Evolutionary conservation across 2,888 invertebrate genomes (phyloP).

Genomic region (Nomada hirtipes): DNA sequence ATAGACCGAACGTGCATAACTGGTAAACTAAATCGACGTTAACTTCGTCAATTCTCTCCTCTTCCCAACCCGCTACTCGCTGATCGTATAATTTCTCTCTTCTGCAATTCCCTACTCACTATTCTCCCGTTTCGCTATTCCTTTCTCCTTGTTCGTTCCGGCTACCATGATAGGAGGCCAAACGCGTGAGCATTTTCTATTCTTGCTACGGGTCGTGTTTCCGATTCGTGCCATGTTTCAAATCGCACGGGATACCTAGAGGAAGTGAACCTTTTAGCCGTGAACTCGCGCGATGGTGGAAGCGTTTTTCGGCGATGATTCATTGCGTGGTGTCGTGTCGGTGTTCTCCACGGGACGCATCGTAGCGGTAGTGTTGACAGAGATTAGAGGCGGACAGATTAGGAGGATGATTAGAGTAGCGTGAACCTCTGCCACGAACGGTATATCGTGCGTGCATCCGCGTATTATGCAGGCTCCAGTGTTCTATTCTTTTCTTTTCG

Average conservation of each 20-base stretch:
- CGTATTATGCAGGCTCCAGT: background rate
- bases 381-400: conserved; percentile 33
- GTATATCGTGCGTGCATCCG: background rate
- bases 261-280: conserved; percentile 9
- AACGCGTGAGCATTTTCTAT: background rate
- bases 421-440: background rate
- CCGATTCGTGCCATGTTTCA: background rate
- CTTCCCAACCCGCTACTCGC: too few species aligned
- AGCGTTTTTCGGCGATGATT: conserved; percentile 38
- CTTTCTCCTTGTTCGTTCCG: too few species aligned
- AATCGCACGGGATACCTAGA: background rate
- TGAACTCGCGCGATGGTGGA: conserved; percentile 16
- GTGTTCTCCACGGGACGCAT: background rate
- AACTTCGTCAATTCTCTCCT: background rate
- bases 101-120: too few species aligned
- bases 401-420: background rate
- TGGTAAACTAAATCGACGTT: conserved; percentile 34
- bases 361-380: background rate
- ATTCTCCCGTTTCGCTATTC: too few species aligned
- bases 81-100: too few species aligned
- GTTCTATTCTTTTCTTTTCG: background rate
- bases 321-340: background rate
- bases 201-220: background rate
- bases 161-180: too few species aligned
- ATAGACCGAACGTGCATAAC: background rate